These are phyloP conservation scores for Eolophus roseicapilla DNA, from an alignment of 2,113 vertebrate genomes.

Conservation along the genomic window DNA sequence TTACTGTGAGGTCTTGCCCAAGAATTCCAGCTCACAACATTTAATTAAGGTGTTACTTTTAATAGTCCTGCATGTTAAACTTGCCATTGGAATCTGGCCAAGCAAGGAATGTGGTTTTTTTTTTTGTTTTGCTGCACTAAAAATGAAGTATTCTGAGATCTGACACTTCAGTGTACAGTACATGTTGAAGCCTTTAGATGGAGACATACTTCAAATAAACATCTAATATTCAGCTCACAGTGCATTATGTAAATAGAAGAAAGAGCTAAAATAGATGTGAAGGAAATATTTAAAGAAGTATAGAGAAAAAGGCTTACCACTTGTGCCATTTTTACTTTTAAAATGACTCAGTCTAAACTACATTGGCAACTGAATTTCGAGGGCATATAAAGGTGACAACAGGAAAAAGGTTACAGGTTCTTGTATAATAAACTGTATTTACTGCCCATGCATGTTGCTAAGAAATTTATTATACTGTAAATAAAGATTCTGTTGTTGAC, in stretches of 20 bases:
- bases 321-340: slow-evolving; percentile 20
- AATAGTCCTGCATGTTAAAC: not conserved
- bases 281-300: slow-evolving; percentile 42
- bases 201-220: slow-evolving; percentile 90
- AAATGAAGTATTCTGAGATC: not conserved
- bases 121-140: not conserved
- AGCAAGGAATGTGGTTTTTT: not conserved
- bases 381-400: slow-evolving; percentile 43
- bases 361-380: slow-evolving; percentile 41
- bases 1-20: not conserved
- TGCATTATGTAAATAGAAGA: slow-evolving; percentile 47
- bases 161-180: slow-evolving; percentile 37
- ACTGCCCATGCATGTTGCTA: slow-evolving; percentile 28
- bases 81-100: not conserved
- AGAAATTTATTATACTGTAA: slow-evolving; percentile 59
- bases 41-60: not conserved
- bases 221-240: slow-evolving; percentile 7
- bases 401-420: slow-evolving; percentile 57
- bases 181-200: slow-evolving; percentile 86
- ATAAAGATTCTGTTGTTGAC: slow-evolving; percentile 68
- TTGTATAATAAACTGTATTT: slow-evolving; percentile 57
- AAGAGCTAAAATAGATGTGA: slow-evolving; percentile 28
- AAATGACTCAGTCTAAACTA: slow-evolving; percentile 47
- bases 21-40: not conserved
- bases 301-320: not conserved